Conservation (phyloP, 1,140 invertebrate species). For the Homalodisca vitripennis region DNA sequence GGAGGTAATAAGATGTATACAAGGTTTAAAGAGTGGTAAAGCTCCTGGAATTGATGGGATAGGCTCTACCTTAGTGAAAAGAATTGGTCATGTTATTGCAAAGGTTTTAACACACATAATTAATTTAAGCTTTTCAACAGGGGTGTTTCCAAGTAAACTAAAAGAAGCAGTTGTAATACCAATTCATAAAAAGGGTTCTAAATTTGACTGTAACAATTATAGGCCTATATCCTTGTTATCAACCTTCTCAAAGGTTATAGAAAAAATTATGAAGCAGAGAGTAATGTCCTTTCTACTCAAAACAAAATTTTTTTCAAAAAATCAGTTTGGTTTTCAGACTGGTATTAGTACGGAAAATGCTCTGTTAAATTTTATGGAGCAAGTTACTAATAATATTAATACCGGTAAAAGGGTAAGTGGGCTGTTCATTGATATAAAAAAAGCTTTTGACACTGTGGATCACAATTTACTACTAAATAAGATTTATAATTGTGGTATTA, state of each 20-base stretch:
- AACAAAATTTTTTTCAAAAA: not conserved
- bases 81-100: not conserved
- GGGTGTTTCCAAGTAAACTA: not conserved
- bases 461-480: not conserved
- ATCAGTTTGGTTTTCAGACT: not conserved
- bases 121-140: not conserved
- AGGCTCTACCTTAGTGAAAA: not conserved
- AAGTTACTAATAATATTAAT: not conserved
- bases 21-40: not conserved
- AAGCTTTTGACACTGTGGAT: constrained; percentile 3
- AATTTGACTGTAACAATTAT: not conserved
- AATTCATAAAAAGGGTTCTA: not conserved
- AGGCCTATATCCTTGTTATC: not conserved
- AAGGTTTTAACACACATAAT: not conserved
- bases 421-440: not conserved
- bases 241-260: not conserved
- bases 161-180: not conserved
- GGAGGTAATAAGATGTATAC: not conserved
- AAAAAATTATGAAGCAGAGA: not conserved
- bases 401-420: not conserved
- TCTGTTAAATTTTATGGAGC: not conserved
- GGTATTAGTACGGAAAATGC: not conserved
- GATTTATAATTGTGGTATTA: not conserved
- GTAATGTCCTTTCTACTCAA: not conserved
- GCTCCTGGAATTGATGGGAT: not conserved